phyloP scores from a whole-genome alignment of 2,797 vertebrate species.

The Pseudochaenichthys georgianus region DNA sequence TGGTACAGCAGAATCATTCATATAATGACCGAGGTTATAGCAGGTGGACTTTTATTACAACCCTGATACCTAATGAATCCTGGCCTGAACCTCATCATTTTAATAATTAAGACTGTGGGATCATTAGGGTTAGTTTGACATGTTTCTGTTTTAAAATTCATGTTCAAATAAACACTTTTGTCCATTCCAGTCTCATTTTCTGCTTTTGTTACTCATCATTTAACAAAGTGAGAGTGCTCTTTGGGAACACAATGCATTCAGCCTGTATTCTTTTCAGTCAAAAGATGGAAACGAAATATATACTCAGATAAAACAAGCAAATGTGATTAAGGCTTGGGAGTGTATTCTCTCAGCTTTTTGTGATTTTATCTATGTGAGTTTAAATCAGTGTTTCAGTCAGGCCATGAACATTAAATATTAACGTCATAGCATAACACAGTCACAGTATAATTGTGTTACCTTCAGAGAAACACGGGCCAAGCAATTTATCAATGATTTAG shows the following conservation, averaged over 20 bases:
- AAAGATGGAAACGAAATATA: slow-evolving; percentile 31
- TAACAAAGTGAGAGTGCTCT: slow-evolving; percentile 34
- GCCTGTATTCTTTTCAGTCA: slow-evolving; percentile 34
- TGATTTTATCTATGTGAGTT: slow-evolving; percentile 1
- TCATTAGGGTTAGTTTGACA: slow-evolving; percentile 28
- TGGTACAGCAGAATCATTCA: slow-evolving; percentile 60
- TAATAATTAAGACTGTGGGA: slow-evolving; percentile 46
- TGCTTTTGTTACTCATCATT: slow-evolving; percentile 41
- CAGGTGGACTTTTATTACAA: slow-evolving; percentile 48
- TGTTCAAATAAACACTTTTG: slow-evolving; percentile 29
- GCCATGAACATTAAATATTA: background rate
- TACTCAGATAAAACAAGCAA: slow-evolving; percentile 7
- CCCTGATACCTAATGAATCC: slow-evolving; percentile 54
- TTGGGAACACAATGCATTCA: slow-evolving; percentile 22
- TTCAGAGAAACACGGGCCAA: slow-evolving; percentile 23
- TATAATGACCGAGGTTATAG: slow-evolving; percentile 57
- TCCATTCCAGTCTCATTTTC: slow-evolving; percentile 20
- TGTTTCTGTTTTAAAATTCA: slow-evolving; percentile 32
- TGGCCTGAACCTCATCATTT: slow-evolving; percentile 29
- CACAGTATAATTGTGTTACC: background rate
- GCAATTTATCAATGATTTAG: slow-evolving; percentile 23
- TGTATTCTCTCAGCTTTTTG: slow-evolving; percentile 9
- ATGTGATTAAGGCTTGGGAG: slow-evolving; percentile 24
- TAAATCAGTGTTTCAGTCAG: background rate
- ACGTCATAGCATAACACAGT: background rate